phyloP scores from a whole-genome alignment of 2,113 vertebrate genomes.

The Eptatretus burgeri region DNA sequence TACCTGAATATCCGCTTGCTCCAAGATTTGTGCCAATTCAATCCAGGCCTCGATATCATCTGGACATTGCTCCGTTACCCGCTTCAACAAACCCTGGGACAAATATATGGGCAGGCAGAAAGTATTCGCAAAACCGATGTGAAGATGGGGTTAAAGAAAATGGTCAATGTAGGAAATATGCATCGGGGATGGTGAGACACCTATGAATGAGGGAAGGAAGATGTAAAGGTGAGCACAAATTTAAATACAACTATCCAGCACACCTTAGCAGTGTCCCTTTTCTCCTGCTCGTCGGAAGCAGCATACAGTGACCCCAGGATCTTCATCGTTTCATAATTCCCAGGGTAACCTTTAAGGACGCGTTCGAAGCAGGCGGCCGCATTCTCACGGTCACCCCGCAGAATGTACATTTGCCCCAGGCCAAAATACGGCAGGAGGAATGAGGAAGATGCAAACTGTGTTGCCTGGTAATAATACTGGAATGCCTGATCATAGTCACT shows the following conservation, averaged over 20 bases:
- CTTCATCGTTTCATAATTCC: conserved; percentile 98
- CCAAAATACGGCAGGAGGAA: conserved; percentile 92
- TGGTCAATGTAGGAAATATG: too few species aligned
- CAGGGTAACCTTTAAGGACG: conserved; percentile 88
- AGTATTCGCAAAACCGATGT: too few species aligned
- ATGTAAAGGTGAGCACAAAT: too few species aligned
- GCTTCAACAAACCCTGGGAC: conserved; percentile 66
- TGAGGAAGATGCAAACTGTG: conserved; percentile 82
- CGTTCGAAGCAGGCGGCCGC: conserved; percentile 96
- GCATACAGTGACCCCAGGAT: conserved; percentile 92
- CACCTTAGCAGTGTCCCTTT: conserved; percentile 83
- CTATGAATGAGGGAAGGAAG: too few species aligned
- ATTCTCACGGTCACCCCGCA: conserved; percentile 84
- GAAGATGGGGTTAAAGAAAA: too few species aligned
- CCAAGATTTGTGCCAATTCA: conserved; percentile 77
- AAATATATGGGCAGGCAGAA: too few species aligned
- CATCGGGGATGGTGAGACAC: too few species aligned
- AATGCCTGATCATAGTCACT: conserved; percentile 97
- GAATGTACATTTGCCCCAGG: conserved; percentile 96
- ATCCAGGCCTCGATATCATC: conserved; percentile 98
- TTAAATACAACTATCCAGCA: too few species aligned
- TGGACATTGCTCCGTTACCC: conserved; percentile 86
- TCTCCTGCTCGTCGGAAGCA: conserved; percentile 85
- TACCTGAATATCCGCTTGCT: conserved; percentile 92
- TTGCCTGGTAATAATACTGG: conserved; percentile 97